A percentile compares a stretch with the other conserved stretches of the same genome.
phyloP scores from a whole-genome alignment of 2,797 vertebrate genomes.

The Gallirallus australis region DNA sequence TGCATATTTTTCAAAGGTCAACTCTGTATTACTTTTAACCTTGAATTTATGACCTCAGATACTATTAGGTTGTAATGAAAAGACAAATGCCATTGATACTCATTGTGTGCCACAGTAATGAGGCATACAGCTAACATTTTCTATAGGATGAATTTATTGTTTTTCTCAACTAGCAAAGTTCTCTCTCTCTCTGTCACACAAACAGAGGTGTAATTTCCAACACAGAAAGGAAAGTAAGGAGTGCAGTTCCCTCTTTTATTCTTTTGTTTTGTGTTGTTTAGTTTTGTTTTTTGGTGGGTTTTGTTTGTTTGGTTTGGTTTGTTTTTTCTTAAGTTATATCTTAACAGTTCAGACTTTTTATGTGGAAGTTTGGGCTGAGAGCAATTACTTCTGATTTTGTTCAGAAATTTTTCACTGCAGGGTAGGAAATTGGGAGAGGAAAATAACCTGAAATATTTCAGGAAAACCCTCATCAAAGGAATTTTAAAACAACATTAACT shows the following conservation, averaged over 20 bases:
- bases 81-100: not conserved
- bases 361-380: not conserved
- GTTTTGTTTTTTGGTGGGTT: not conserved
- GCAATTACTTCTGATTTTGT: not conserved
- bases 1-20: constrained; percentile 63
- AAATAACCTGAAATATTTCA: not conserved
- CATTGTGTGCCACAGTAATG: not conserved
- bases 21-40: constrained; percentile 22
- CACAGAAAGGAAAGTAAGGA: not conserved
- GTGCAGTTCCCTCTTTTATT: not conserved
- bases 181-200: not conserved
- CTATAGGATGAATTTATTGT: not conserved
- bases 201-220: not conserved
- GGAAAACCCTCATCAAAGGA: not conserved
- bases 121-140: not conserved
- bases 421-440: not conserved
- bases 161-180: not conserved
- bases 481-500: not conserved
- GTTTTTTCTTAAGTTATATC: not conserved
- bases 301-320: not conserved
- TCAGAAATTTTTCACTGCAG: not conserved
- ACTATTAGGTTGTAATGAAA: constrained; percentile 22
- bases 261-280: not conserved
- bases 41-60: constrained; percentile 49
- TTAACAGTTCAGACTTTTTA: not conserved